Evolutionary conservation across 2,113 vertebrate species (phyloP), one percentile per base, ranked within the genome.

Genomic region (Smithornis capensis): DNA sequence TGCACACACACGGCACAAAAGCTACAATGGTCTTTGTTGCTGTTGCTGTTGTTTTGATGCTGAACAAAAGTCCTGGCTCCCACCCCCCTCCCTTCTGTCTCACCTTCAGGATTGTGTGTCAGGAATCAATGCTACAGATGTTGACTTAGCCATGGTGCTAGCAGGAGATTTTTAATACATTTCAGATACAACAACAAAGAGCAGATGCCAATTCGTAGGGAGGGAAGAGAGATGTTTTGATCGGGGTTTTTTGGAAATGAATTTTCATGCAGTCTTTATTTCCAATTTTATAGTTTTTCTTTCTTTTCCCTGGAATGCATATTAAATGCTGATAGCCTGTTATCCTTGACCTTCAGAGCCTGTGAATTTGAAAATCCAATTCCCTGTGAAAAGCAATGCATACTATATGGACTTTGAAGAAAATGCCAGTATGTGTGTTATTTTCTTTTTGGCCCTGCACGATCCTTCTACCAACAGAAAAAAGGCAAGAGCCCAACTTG

Each of bases 261-360:
- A 96, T 97, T 95, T 96, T 96, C 93, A 94, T 90, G 95, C 90
- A 81, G 95, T 74, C 87, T 96, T 94, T 92, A 91, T 95, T 96
- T 96, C 83, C 71, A 81, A 67, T 91, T 83, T 92, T 92, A 87
- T 92, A 92, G 75, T 38, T 70, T 84, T 40, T 89, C 68, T 38
- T 87, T 55, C 42, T 88, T 89, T 88, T 84, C 87, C 90, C 67
- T 90, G 62, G 93, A 97, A 94, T 95, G 90, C 95, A 78, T 83
- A 97, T 96, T 96, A 96, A 97, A 91, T 6, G 60, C 75, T 92
- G 69, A 96, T 97, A 98, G 96, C 94, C 94, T 96, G 92, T 98
- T 97, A 97, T 97, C 96, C 94, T 87, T 83, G 88, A 94, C 95
- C 95, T 96, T 97, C 97, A 85, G 83, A 93, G 74, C 75, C 44